Conservation (phyloP, 2,797 vertebrate species). For the Anguilla pacifica region DNA sequence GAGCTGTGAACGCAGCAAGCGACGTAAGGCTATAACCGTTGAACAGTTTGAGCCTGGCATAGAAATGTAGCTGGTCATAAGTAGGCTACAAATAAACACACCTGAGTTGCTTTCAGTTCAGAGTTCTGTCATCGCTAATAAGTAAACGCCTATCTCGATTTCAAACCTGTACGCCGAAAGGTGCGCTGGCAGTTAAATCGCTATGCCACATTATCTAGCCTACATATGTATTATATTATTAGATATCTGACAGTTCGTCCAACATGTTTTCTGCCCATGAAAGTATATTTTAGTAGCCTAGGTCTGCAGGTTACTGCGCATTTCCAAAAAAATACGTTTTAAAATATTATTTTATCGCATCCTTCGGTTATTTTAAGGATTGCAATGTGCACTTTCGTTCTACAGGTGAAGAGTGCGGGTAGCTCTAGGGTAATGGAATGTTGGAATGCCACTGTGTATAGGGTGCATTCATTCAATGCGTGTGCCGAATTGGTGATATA, state of each 20-base stretch:
- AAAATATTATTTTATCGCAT: background rate
- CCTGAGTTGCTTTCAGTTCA: background rate
- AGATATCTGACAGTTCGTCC: too few species aligned
- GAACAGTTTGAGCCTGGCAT: too few species aligned
- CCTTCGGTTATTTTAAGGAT: background rate
- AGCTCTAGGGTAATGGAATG: background rate
- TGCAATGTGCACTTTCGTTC: background rate
- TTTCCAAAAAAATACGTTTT: background rate
- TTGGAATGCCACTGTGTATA: background rate
- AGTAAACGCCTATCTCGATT: background rate
- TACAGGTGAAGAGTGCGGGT: background rate
- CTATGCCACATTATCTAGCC: too few species aligned
- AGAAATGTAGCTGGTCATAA: background rate
- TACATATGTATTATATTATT: too few species aligned
- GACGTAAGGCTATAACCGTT: too few species aligned
- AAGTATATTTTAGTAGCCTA: too few species aligned
- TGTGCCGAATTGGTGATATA: background rate
- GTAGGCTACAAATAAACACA: background rate
- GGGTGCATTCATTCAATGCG: background rate
- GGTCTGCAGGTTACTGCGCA: too few species aligned
- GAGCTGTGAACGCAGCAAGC: too few species aligned
- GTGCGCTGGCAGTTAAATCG: too few species aligned
- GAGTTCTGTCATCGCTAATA: background rate
- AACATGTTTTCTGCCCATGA: too few species aligned
- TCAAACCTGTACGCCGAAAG: background rate